Evolutionary conservation across 2,888 invertebrate genomes (phyloP), one percentile per base, ranked within the genome.

Genomic region (Drosophila neonasuta): DNA sequence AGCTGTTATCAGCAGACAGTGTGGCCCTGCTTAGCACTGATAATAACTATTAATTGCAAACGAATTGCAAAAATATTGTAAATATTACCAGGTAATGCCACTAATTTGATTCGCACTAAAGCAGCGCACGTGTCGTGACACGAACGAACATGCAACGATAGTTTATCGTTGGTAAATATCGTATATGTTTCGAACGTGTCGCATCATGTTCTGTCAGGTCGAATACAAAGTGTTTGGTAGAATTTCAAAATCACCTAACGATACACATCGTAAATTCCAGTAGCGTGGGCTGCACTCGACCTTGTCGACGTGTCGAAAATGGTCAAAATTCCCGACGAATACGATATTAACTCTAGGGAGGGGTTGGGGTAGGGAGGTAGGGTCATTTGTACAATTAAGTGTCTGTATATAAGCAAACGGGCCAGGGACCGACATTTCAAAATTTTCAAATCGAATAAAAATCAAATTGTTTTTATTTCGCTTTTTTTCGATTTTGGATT

Each of bases 221-320:
- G 32, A 36, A 24, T 36, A 2, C 20, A 3, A 48, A 36, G 20
- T 39, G 30, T 10, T 17, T 13, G 20, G n/a, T 34, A 65, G 67
- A 68, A 68, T 62, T 50, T 30, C 55, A 54, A 61, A 24, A 60
- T 17, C 30, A 36, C 42, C 48, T 17, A 15, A 32, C 13, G 11
- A 24, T 45, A 59, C 56, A 3, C 20, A 74, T 70, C 57, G 34
- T 29, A 49, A 54, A 74, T 74, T 76, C 72, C 57, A 20, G 30
- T 10, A 39, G 72, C 62, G 67, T 73, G 32, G 36, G 2, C 2
- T 9, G 10, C 11, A 9, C 15, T 44, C 56, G 77, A 76, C 77
- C 74, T 74, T 76, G 72, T 58, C 30, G 36, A 68, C 77, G 72
- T 71, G 68, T 51, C 10, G 59, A 29, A 76, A 68, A 63, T 68